Percentiles rank a stretch among this genome's conserved stretches.
Evolutionary conservation across 2,797 vertebrate genomes (phyloP).

Genomic region (Protosalanx chinensis): DNA sequence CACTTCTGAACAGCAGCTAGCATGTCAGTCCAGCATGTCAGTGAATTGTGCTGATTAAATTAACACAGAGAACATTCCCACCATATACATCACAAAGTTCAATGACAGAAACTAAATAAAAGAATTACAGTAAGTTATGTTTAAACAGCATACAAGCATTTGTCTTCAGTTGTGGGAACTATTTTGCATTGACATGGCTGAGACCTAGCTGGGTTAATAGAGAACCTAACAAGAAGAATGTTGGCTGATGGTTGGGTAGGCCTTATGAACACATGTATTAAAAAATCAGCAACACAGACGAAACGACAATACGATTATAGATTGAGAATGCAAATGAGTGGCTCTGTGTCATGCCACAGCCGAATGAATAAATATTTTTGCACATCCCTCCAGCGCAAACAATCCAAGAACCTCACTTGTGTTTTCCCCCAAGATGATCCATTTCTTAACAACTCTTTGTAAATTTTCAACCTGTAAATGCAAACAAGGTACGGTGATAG

Average conservation of each 20-base stretch:
- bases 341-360: slow-evolving; percentile 79
- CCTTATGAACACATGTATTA: slow-evolving; percentile 63
- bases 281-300: slow-evolving; percentile 72
- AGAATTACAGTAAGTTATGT: slow-evolving; percentile 94
- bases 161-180: slow-evolving; percentile 79
- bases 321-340: slow-evolving; percentile 74
- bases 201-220: slow-evolving; percentile 80
- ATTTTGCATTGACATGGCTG: slow-evolving; percentile 84
- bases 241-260: slow-evolving; percentile 78
- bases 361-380: slow-evolving; percentile 92
- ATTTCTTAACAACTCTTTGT: slow-evolving; percentile 65
- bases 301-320: slow-evolving; percentile 73
- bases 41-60: slow-evolving; percentile 99
- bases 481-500: slow-evolving; percentile 56
- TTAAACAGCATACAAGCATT: slow-evolving; percentile 87
- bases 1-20: slow-evolving; percentile 98
- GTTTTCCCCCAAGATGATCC: slow-evolving; percentile 71
- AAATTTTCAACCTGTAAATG: slow-evolving; percentile 57
- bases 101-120: slow-evolving; percentile 77
- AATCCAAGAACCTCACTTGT: slow-evolving; percentile 78
- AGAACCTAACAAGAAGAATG: slow-evolving; percentile 72
- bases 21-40: slow-evolving; percentile 99
- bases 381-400: slow-evolving; percentile 82
- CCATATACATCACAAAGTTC: slow-evolving; percentile 97
- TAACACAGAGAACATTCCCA: slow-evolving; percentile 98